Base-by-base conservation (phyloP, 2,888 invertebrate genomes). In the Endotricha flammealis region DNA sequence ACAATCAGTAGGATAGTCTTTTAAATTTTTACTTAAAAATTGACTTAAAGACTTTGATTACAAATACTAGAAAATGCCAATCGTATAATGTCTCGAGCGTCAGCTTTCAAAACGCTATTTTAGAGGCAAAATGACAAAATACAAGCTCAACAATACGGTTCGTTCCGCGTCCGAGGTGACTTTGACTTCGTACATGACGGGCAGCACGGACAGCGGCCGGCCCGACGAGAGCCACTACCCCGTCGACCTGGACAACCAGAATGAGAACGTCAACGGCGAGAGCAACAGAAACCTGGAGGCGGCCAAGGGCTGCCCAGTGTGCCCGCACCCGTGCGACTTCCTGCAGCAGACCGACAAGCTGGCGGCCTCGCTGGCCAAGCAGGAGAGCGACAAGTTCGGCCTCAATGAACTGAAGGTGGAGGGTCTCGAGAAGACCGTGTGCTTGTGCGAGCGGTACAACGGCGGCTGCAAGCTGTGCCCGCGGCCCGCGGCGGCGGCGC, bases 71-170 rank as follows among this genome's bases (percentile, higher is more conserved):
- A 42, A 37, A 36, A 49, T 57, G 47, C 35, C 50, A 47, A 48
- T 60, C 20, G 20, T 8, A 72, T 65, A 60, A 83, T 82, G 83
- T 78, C 78, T 48, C 76, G 81, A 25, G 74, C 71, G 28, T 74
- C 76, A 28, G 46, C 55, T 32, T 81, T 67, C 58, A 79, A 78
- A 67, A 73, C 74, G n/a, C 38, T 65, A 35, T 79, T 75, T 47
- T 80, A 72, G 58, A 46, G 42, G 37, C 39, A 75, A 56, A 44
- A 89, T 89, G 88, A 88, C 88, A 33, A 89, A 89, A 57, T 89
- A 88, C 60, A 89, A 88, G 54, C 53, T 89, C 53, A 88, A 85
- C 58, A 85, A 87, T 50, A 68, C 73, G 7, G 59, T 67, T 29
- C 68, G 74, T 0, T 70, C 81, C 5, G 54, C 80, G 16, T 70